Evolutionary conservation across 2,888 invertebrate species (phyloP).

Genomic region (Cryptus armator): DNA sequence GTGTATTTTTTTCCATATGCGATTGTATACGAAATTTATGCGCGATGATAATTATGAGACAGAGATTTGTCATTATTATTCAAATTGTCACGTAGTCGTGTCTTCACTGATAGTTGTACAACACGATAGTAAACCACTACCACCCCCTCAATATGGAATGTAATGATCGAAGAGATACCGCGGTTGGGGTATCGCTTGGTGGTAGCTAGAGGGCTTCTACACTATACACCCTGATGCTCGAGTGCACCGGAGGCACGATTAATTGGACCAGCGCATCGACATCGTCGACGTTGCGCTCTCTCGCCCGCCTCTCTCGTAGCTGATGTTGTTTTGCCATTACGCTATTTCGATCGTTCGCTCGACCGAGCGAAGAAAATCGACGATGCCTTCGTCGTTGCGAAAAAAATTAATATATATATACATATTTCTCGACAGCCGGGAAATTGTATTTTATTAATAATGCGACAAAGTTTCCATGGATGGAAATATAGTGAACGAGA

Average conservation of each 20-base stretch:
- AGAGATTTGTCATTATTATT: conserved; percentile 15
- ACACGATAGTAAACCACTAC: conserved; percentile 72
- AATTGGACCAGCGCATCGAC: conserved; percentile 62
- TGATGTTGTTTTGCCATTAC: conserved; percentile 50
- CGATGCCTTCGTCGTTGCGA: conserved; percentile 44
- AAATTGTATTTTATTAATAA: conserved; percentile 62
- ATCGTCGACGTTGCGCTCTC: conserved; percentile 23
- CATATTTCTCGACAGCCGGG: conserved; percentile 53
- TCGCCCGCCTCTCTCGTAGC: conserved; percentile 35
- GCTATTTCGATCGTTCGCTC: conserved; percentile 63
- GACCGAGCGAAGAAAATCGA: conserved; percentile 46
- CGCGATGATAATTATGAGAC: background rate
- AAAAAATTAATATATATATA: conserved; percentile 7
- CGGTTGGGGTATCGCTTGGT: conserved; percentile 25
- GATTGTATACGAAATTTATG: background rate
- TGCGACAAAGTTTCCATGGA: background rate
- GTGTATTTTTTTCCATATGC: background rate
- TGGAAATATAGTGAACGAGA: background rate
- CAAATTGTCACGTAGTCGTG: background rate
- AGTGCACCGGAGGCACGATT: conserved; percentile 61
- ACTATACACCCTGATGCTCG: conserved; percentile 30
- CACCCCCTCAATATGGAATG: conserved; percentile 56
- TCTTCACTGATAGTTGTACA: conserved; percentile 45
- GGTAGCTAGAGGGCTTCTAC: conserved; percentile 17
- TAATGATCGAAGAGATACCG: conserved; percentile 47